These are phyloP conservation scores for Neomonachus schauinslandi DNA, from an alignment of 2,113 vertebrate genomes.

Conservation along the genomic window DNA sequence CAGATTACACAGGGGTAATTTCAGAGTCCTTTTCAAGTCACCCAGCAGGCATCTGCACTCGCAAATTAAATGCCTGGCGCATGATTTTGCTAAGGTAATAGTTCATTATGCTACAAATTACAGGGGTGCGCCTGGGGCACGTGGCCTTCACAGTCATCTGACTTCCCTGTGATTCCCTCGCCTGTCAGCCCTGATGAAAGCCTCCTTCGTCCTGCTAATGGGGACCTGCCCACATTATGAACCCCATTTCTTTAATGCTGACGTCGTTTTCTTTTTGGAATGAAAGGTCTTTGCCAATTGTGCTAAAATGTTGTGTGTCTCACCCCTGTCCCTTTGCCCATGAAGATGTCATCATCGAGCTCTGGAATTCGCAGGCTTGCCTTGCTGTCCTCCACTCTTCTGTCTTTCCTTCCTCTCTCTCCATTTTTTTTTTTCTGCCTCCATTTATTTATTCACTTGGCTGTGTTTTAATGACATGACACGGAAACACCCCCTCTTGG, in stretches of 20 bases:
- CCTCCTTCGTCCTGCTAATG: neutral
- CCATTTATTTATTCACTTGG: neutral
- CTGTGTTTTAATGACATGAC: neutral
- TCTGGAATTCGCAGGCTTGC: neutral
- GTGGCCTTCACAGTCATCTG: slow-evolving; percentile 20
- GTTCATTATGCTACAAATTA: slow-evolving; percentile 69
- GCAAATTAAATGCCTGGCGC: slow-evolving; percentile 60
- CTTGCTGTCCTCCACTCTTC: neutral
- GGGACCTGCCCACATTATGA: neutral
- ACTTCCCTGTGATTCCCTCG: slow-evolving; percentile 58
- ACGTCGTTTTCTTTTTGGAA: slow-evolving; percentile 27
- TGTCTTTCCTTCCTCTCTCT: neutral
- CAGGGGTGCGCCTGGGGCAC: slow-evolving; percentile 42
- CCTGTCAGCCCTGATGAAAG: slow-evolving; percentile 30
- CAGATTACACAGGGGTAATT: slow-evolving; percentile 31
- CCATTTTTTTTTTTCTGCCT: neutral
- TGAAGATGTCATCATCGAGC: neutral
- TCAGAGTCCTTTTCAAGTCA: slow-evolving; percentile 56
- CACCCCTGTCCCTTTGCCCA: neutral
- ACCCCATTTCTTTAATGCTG: slow-evolving; percentile 23
- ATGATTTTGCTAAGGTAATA: slow-evolving; percentile 63
- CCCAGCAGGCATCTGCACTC: slow-evolving; percentile 46
- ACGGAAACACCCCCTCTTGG: neutral
- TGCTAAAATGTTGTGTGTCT: neutral
- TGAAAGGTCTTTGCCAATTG: slow-evolving; percentile 54